Conservation (phyloP, 2,888 invertebrate genomes). For the Frankliniella fusca region DNA sequence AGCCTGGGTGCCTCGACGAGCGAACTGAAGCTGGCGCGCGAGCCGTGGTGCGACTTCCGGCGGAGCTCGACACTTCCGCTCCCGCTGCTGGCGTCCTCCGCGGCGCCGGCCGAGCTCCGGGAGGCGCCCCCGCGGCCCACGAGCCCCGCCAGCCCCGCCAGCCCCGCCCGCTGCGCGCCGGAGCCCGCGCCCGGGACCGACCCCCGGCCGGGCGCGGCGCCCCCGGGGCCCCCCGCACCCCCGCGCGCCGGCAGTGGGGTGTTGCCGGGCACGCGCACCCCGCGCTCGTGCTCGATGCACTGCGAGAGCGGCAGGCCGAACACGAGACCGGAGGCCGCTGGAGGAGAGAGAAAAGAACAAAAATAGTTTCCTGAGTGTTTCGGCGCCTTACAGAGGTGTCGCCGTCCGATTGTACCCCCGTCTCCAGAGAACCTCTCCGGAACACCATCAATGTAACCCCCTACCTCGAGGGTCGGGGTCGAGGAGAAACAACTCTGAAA, state of each 20-base stretch:
- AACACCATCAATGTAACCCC: too few relatives aligned
- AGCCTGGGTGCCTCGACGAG: conserved; percentile 54
- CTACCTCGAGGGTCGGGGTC: too few relatives aligned
- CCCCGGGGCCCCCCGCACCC: conserved; percentile 36
- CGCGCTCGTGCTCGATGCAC: conserved; percentile 75
- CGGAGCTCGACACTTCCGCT: conserved; percentile 45
- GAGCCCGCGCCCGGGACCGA: not conserved
- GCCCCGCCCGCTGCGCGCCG: not conserved
- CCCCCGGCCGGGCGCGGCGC: conserved; percentile 32
- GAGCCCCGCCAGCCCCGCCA: conserved; percentile 18
- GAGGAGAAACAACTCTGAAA: too few relatives aligned
- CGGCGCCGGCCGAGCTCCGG: conserved; percentile 2
- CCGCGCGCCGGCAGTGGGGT: conserved; percentile 33
- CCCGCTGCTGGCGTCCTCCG: conserved; percentile 8
- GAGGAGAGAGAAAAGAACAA: not conserved
- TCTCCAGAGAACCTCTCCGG: too few relatives aligned
- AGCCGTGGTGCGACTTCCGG: conserved; percentile 52
- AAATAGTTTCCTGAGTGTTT: too few relatives aligned
- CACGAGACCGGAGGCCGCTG: conserved; percentile 58
- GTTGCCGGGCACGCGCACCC: conserved; percentile 47
- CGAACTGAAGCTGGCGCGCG: conserved; percentile 70
- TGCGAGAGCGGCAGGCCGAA: conserved; percentile 81
- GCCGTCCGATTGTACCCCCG: too few relatives aligned
- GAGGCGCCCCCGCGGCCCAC: conserved; percentile 4
- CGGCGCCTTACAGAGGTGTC: too few relatives aligned